phyloP scores from a whole-genome alignment of 2,113 vertebrate species.

The Cisticola juncidis region DNA sequence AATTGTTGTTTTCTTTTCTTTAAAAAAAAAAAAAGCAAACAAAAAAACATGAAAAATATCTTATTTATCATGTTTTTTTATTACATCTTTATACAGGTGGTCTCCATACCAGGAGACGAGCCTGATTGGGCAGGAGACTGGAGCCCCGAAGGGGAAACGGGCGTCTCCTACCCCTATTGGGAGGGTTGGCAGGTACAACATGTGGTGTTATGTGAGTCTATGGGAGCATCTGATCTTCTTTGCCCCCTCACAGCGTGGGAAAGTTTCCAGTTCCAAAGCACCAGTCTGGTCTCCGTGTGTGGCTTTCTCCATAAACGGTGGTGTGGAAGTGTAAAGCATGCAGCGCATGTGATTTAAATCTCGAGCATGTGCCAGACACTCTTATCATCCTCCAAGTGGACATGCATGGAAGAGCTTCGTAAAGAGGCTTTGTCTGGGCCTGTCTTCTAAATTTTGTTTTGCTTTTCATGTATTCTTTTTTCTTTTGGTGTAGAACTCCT shows the following conservation, averaged over 20 bases:
- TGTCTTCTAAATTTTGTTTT: conserved; percentile 47
- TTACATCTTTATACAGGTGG: conserved; percentile 81
- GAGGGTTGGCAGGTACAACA: conserved; percentile 85
- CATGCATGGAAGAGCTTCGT: conserved; percentile 69
- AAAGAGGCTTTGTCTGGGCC: background rate
- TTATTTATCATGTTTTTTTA: conserved; percentile 78
- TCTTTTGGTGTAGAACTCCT: conserved; percentile 71
- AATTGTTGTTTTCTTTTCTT: conserved; percentile 54
- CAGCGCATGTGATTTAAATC: conserved; percentile 73
- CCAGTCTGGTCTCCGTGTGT: conserved; percentile 80
- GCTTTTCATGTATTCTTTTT: conserved; percentile 56
- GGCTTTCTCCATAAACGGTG: conserved; percentile 82
- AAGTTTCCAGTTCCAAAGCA: conserved; percentile 76
- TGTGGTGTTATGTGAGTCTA: conserved; percentile 85
- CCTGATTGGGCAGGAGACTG: conserved; percentile 86
- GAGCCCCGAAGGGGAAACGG: conserved; percentile 84
- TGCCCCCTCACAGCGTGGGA: conserved; percentile 72
- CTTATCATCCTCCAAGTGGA: conserved; percentile 67
- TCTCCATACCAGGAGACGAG: conserved; percentile 83
- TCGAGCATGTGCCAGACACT: conserved; percentile 75
- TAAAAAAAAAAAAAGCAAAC: background rate
- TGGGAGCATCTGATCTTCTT: conserved; percentile 76
- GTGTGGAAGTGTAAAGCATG: conserved; percentile 83
- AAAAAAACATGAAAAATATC: conserved; percentile 73
- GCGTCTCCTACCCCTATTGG: conserved; percentile 84